phyloP scores from a whole-genome alignment of 2,888 invertebrate species.

The Drosophila bunnanda region DNA sequence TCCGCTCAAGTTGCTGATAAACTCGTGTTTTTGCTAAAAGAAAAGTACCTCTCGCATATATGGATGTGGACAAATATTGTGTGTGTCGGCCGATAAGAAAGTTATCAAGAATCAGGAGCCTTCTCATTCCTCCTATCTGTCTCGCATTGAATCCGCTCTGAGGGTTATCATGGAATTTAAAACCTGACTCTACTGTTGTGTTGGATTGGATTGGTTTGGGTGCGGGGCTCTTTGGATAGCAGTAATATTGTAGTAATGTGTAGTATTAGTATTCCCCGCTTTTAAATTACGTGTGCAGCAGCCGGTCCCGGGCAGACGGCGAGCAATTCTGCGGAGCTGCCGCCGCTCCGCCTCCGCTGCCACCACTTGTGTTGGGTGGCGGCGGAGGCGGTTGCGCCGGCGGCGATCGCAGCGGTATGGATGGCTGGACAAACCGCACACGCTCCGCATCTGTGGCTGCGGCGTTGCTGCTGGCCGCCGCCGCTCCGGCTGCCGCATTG shows the following conservation, averaged over 20 bases:
- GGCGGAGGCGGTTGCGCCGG: conserved; percentile 76
- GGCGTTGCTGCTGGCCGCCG: conserved; percentile 53
- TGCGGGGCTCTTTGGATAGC: conserved; percentile 54
- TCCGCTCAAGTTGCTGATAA: conserved; percentile 57
- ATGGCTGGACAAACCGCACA: conserved; percentile 81
- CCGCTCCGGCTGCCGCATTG: conserved; percentile 77
- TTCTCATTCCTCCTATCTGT: conserved; percentile 32
- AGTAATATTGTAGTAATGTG: conserved; percentile 36
- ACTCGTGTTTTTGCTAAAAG: conserved; percentile 26
- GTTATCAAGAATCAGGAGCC: conserved; percentile 28
- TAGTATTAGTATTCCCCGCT: conserved; percentile 51
- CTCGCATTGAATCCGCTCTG: conserved; percentile 19
- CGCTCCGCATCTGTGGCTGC: conserved; percentile 76
- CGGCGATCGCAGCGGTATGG: conserved; percentile 79
- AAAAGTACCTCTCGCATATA: conserved; percentile 11
- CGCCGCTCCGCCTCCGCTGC: conserved; percentile 29
- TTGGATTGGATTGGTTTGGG: conserved; percentile 42
- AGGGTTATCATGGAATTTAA: conserved; percentile 28
- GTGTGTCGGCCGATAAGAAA: conserved; percentile 32
- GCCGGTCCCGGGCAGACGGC: conserved; percentile 77
- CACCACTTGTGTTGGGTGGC: conserved; percentile 52
- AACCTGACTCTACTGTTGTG: conserved; percentile 23
- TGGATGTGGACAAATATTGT: conserved; percentile 23
- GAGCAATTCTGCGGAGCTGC: conserved; percentile 58
- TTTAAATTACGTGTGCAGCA: conserved; percentile 79